phyloP scores from a whole-genome alignment of 2,888 invertebrate species.

The Eupithecia dodoneata region DNA sequence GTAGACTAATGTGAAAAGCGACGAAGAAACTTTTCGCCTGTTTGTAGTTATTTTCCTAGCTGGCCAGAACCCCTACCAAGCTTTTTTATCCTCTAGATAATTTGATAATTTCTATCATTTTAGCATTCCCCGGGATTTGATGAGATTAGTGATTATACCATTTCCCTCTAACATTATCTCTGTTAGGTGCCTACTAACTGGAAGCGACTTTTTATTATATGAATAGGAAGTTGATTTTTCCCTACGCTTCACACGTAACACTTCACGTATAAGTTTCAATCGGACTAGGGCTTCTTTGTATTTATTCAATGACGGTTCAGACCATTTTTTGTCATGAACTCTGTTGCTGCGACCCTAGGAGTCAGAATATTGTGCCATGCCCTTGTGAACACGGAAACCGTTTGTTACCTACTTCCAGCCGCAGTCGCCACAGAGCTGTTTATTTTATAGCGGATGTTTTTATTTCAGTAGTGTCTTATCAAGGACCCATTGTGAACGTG shows the following conservation, averaged over 20 bases:
- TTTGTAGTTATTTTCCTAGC: too few species aligned
- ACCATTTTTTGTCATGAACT: not conserved
- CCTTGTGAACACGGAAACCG: conserved; percentile 2
- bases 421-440: not conserved
- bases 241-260: not conserved
- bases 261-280: not conserved
- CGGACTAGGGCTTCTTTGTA: not conserved
- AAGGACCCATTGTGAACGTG: not conserved
- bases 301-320: not conserved
- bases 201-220: too few species aligned
- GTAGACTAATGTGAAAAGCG: too few species aligned
- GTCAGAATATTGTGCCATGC: not conserved
- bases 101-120: not conserved
- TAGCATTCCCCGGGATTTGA: not conserved
- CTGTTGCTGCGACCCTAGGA: not conserved
- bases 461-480: not conserved
- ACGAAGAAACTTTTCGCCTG: too few species aligned
- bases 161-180: not conserved
- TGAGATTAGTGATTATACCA: not conserved
- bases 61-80: too few species aligned
- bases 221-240: too few species aligned
- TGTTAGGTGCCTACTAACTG: not conserved
- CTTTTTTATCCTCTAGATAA: too few species aligned
- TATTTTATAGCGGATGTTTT: conserved; percentile 1
- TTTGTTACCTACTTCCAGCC: not conserved